Percentiles rank a stretch among this genome's conserved stretches.
Conservation (phyloP, 2,113 vertebrate genomes). For the Taxidea taxus region DNA sequence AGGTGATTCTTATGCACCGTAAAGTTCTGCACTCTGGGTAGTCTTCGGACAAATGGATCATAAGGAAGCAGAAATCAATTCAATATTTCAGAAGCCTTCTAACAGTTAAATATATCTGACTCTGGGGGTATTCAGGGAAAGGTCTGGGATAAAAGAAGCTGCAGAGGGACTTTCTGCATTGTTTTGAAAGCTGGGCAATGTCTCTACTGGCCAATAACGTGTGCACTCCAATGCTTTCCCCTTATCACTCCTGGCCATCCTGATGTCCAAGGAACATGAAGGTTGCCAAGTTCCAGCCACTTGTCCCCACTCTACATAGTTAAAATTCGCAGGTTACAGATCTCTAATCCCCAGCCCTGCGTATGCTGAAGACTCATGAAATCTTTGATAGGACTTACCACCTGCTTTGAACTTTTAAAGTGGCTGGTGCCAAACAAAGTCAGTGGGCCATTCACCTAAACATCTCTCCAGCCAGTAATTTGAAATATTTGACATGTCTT, state of each 20-base stretch:
- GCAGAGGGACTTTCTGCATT: neutral
- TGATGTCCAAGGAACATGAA: neutral
- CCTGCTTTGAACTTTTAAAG: neutral
- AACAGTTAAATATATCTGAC: neutral
- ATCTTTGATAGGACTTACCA: neutral
- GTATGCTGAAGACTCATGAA: neutral
- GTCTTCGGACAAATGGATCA: neutral
- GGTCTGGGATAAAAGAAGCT: neutral
- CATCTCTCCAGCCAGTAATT: neutral
- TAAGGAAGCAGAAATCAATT: neutral
- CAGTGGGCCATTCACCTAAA: constrained; percentile 35
- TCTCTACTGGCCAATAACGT: neutral
- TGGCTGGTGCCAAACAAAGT: constrained; percentile 26
- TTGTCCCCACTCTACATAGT: neutral
- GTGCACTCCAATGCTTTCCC: neutral
- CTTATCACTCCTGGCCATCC: neutral
- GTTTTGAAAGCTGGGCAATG: neutral
- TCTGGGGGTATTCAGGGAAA: neutral
- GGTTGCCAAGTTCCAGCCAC: neutral
- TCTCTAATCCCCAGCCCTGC: neutral
- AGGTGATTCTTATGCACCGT: neutral
- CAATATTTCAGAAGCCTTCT: neutral
- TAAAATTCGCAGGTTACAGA: neutral
- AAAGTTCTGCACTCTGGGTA: neutral
- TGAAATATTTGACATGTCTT: constrained; percentile 55